Conservation (phyloP, 2,888 invertebrate species). For the Yponomeuta evonymella region DNA sequence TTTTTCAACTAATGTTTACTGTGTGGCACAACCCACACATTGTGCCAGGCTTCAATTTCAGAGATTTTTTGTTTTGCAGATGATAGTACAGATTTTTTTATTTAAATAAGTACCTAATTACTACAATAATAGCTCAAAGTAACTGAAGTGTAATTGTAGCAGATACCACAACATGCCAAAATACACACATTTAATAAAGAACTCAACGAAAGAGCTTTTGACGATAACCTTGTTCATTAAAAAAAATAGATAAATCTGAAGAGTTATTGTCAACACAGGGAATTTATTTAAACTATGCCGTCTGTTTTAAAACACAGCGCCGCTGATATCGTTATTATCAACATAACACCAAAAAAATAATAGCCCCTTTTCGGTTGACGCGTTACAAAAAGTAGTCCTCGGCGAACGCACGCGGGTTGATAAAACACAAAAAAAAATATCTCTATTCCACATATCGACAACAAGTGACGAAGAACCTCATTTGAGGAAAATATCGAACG, state of each 20-base stretch:
- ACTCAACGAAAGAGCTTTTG: background rate
- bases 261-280: slow-evolving; percentile 25
- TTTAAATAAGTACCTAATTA: no score
- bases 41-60: no score
- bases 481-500: background rate
- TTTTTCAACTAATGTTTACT: no score
- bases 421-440: no score
- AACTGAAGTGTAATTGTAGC: no score
- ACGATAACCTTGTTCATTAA: background rate
- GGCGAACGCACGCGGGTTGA: background rate
- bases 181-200: no score
- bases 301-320: slow-evolving; percentile 20
- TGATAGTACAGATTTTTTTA: no score
- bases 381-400: background rate
- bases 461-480: background rate
- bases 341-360: background rate
- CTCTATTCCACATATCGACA: background rate
- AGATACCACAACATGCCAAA: no score
- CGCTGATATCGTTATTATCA: background rate
- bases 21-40: no score
- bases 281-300: slow-evolving; percentile 31
- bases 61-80: no score
- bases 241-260: slow-evolving; percentile 17
- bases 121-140: no score
- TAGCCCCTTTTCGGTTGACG: background rate